Conservation (phyloP, 2,797 vertebrate genomes). For the Petrocephalus schoutedeni region DNA sequence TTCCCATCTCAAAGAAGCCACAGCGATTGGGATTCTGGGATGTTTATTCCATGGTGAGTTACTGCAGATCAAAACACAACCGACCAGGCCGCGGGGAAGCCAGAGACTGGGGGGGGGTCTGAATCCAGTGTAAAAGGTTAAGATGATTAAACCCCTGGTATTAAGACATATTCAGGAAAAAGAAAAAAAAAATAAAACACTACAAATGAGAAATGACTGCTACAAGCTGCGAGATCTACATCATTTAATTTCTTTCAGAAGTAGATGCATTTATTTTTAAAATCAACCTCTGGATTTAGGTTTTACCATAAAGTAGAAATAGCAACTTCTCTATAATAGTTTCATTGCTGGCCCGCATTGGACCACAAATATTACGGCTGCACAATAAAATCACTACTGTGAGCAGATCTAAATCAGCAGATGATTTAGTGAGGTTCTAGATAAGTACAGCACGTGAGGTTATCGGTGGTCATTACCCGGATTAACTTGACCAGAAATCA, state of each 20-base stretch:
- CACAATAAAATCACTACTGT: not conserved
- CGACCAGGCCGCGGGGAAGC: slow-evolving; percentile 5
- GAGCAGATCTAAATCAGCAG: not conserved
- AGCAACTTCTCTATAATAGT: not conserved
- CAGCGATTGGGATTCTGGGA: slow-evolving; percentile 15
- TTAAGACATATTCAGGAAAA: not conserved
- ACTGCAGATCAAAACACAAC: slow-evolving; percentile 7
- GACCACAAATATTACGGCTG: not conserved
- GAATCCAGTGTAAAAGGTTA: not conserved
- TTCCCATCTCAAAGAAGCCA: slow-evolving; percentile 32
- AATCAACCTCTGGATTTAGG: not conserved
- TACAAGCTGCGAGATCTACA: not conserved
- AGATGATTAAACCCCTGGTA: not conserved
- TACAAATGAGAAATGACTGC: not conserved
- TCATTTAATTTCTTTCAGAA: not conserved
- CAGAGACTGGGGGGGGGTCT: not conserved
- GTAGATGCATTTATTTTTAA: not conserved
- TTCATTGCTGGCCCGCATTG: not conserved
- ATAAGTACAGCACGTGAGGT: not conserved
- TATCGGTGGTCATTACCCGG: not conserved
- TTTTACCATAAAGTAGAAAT: not conserved
- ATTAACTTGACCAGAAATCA: not conserved
- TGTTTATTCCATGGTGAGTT: slow-evolving; percentile 25
- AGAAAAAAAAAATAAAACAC: not conserved
- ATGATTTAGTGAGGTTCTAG: not conserved